phyloP scores from a whole-genome alignment of 2,888 invertebrate species.

The Drosophila vallismaia region DNA sequence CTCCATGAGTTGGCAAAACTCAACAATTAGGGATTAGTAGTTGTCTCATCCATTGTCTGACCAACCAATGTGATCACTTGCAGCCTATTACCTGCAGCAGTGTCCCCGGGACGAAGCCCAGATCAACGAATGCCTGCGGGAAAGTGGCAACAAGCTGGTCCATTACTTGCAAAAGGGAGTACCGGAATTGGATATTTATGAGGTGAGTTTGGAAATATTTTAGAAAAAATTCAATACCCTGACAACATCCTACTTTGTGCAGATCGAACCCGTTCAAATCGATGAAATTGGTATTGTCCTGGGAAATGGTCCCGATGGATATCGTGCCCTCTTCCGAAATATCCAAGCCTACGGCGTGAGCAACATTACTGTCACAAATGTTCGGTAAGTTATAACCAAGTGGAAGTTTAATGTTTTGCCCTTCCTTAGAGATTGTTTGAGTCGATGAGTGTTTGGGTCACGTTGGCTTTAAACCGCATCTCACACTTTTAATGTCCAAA shows the following conservation, averaged over 20 bases:
- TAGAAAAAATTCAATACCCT: not conserved
- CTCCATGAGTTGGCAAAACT: slow-evolving; percentile 21
- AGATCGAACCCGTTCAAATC: slow-evolving; percentile 92
- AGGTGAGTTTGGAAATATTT: slow-evolving; percentile 83
- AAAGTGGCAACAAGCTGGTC: slow-evolving; percentile 90
- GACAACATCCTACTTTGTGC: slow-evolving; percentile 29
- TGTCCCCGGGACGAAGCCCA: slow-evolving; percentile 89
- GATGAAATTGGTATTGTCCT: slow-evolving; percentile 92
- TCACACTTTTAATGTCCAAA: slow-evolving; percentile 1
- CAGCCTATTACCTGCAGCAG: slow-evolving; percentile 90
- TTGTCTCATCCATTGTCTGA: slow-evolving; percentile 17
- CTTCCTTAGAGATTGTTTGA: not conserved
- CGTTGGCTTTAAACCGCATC: slow-evolving; percentile 2
- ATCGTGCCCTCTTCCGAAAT: slow-evolving; percentile 91
- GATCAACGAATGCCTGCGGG: slow-evolving; percentile 89
- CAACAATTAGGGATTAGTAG: slow-evolving; percentile 20
- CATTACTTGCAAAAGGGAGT: slow-evolving; percentile 90
- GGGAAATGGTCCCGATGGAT: slow-evolving; percentile 92
- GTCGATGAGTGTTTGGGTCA: not conserved
- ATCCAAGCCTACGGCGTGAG: slow-evolving; percentile 92
- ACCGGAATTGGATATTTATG: slow-evolving; percentile 88
- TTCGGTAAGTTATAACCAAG: slow-evolving; percentile 86
- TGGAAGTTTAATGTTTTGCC: not conserved
- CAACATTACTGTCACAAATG: slow-evolving; percentile 90
- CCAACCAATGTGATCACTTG: slow-evolving; percentile 2